Percentiles rank a stretch among this genome's conserved stretches.
phyloP scores from a whole-genome alignment of 2,888 invertebrate species.

The Drosophila nigricruria region DNA sequence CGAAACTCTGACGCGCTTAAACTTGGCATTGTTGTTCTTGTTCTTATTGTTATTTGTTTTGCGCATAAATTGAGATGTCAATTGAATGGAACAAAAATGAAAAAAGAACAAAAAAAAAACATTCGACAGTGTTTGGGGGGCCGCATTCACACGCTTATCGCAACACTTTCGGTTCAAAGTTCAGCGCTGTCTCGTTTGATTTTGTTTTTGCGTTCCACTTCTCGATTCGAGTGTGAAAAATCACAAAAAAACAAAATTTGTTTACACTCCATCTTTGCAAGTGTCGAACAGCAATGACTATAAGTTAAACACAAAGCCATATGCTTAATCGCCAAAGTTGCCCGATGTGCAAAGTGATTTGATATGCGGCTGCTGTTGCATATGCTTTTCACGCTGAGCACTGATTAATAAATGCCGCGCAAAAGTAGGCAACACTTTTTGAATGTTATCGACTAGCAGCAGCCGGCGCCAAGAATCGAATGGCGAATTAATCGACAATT shows the following conservation, averaged over 20 bases:
- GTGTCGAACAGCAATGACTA: no score
- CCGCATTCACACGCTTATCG: conserved; percentile 59
- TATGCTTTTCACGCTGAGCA: conserved; percentile 9
- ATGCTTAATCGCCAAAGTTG: background rate
- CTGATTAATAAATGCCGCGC: background rate
- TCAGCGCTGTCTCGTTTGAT: conserved; percentile 1
- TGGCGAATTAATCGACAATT: background rate
- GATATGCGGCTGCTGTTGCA: background rate
- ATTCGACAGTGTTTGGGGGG: conserved; percentile 27
- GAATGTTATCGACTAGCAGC: no score
- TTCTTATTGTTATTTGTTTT: conserved; percentile 13
- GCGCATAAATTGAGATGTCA: conserved; percentile 35
- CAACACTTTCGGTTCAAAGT: conserved; percentile 30
- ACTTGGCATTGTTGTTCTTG: background rate
- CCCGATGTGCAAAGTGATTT: background rate
- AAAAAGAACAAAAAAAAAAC: conserved; percentile 1
- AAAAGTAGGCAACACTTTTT: conserved; percentile 32
- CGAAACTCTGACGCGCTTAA: conserved; percentile 3
- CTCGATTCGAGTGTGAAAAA: conserved; percentile 9
- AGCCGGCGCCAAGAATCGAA: background rate
- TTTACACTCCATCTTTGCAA: background rate
- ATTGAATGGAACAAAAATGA: conserved; percentile 11
- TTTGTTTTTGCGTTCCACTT: conserved; percentile 8
- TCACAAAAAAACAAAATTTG: background rate
- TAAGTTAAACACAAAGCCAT: background rate